Evolutionary conservation across 2,888 invertebrate genomes (phyloP), one percentile per base, ranked within the genome.

Genomic region (Protula sp.): DNA sequence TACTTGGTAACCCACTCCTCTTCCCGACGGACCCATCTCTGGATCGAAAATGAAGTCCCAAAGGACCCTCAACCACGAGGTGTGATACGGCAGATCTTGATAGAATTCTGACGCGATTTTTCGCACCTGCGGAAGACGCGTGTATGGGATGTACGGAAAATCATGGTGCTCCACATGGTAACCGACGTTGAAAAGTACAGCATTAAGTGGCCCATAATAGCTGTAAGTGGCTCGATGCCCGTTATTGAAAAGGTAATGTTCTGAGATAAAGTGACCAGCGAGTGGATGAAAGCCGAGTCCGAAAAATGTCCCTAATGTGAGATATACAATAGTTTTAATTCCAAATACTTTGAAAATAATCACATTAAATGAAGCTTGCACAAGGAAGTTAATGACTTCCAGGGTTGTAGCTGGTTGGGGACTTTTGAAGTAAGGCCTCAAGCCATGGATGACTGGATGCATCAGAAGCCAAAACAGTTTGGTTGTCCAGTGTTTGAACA

Each of bases 11-110:
- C 75, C 78, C 19, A 78, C 73, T 1, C 78, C 89, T 55, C 97
- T 85, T 0, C 97, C 94, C 77, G 95, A 97, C 0, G 98, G 98
- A 0, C 99, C 99, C 62, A 98, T 90, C 19, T 90, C 89, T 0
- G 94, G 93, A 82, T 98, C 94, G 84, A 87, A 91, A 0, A 99
- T 87, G 77, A 99, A 99, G 76, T 97, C 94, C 75, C 92, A 95
- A 0, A 99, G 83, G 0, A 99, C 97, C 14, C 88, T 86, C 0
- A 87, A 84, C 98, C 98, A 99, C 30, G 97, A 97, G 68, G 90
- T 86, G 77, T 99, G 98, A 67, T 93, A 93, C 0, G 97, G 94
- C 60, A 98, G 86, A 70, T 90, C 83, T 66, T 95, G 91, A 79
- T 99, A 99, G 82, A 90, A 99, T 81, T 99, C 98, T 0, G 90